A percentile compares a stretch with the other conserved stretches of the same genome.
Conservation (phyloP, 2,113 vertebrate genomes). For the Scomber colias region DNA sequence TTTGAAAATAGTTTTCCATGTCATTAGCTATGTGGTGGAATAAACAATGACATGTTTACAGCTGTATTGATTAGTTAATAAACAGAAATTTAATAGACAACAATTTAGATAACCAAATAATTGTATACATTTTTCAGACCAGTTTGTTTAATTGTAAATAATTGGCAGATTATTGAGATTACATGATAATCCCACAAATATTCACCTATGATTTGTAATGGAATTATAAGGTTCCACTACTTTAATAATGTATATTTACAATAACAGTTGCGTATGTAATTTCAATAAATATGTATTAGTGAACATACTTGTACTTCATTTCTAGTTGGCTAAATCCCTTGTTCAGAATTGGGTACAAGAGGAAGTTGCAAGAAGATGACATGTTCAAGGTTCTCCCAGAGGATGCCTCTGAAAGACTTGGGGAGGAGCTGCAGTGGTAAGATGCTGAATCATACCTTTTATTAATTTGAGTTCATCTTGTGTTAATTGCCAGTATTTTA, state of each 20-base stretch:
- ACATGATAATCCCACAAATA: too few species aligned
- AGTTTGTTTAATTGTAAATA: too few species aligned
- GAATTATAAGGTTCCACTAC: too few species aligned
- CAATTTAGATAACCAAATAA: too few species aligned
- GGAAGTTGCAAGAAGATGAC: constrained; percentile 92
- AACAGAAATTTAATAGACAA: too few species aligned
- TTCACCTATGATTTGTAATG: background rate
- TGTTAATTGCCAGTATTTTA: background rate
- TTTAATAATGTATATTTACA: too few species aligned
- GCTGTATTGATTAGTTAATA: too few species aligned
- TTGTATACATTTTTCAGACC: too few species aligned
- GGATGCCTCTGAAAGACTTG: constrained; percentile 90
- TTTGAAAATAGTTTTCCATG: too few species aligned
- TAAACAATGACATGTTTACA: too few species aligned
- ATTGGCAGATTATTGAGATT: too few species aligned
- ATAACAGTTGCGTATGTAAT: background rate
- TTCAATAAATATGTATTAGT: background rate
- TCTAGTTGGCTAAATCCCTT: constrained; percentile 94
- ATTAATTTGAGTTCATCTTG: background rate
- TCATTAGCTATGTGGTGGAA: background rate
- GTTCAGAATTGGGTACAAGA: constrained; percentile 89
- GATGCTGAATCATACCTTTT: constrained; percentile 18
- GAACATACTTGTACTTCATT: background rate
- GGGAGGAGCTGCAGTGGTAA: constrained; percentile 91
- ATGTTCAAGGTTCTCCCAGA: constrained; percentile 93